Evolutionary conservation across 2,888 invertebrate genomes (phyloP).

Genomic region (Clepsis dumicolana): DNA sequence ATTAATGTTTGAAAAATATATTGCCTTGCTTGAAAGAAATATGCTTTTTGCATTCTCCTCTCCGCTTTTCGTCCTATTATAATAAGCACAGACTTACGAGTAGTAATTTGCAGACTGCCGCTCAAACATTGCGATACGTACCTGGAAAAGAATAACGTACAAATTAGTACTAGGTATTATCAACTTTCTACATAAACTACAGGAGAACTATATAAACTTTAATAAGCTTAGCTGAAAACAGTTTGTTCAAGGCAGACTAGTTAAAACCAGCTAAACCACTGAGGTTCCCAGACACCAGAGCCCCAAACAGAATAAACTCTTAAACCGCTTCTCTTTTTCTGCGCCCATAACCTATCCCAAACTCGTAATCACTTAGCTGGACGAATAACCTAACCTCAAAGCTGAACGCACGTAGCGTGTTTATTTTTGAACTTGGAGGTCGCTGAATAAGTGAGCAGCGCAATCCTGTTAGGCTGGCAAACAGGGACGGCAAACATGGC

Average conservation of each 20-base stretch:
- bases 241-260: too few relatives aligned
- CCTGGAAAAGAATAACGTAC: constrained; percentile 22
- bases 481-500: constrained; percentile 53
- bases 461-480: constrained; percentile 66
- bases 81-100: too few relatives aligned
- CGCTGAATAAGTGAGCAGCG: constrained; percentile 70
- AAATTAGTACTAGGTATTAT: background rate
- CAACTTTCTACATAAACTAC: background rate
- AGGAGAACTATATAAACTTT: background rate
- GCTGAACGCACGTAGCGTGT: constrained; percentile 44
- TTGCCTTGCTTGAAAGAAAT: background rate
- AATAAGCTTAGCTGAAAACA: background rate
- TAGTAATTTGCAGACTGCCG: background rate
- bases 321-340: background rate
- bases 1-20: constrained; percentile 21
- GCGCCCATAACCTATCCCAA: background rate
- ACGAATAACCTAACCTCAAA: constrained; percentile 34
- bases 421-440: constrained; percentile 46
- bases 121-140: constrained; percentile 4
- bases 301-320: background rate
- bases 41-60: background rate
- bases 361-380: constrained; percentile 33
- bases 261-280: too few relatives aligned
- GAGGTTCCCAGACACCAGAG: background rate
- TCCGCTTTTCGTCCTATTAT: background rate